Percentiles rank a stretch among this genome's conserved stretches.
Evolutionary conservation across 2,113 vertebrate species (phyloP).

Genomic region (Alouatta palliata): DNA sequence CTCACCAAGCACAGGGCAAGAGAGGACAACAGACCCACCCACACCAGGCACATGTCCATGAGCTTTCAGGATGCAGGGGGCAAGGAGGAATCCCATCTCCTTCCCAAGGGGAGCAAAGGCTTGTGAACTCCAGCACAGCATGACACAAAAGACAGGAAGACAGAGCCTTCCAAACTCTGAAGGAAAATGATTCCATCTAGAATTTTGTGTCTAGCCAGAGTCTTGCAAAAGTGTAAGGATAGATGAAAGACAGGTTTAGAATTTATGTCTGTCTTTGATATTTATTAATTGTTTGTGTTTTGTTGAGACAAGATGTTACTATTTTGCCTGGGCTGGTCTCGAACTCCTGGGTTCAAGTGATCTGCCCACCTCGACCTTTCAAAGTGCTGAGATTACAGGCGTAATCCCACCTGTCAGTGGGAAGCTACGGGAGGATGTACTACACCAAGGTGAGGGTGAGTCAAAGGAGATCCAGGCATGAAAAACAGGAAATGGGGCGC

Average conservation of each 20-base stretch:
- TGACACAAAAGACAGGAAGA: not conserved
- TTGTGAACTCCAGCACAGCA: not conserved
- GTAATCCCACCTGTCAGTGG: not conserved
- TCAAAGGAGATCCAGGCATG: too few species aligned
- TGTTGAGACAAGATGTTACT: too few species aligned
- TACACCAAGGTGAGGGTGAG: not conserved
- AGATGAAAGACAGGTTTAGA: not conserved
- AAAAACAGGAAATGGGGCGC: not conserved
- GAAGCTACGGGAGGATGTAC: not conserved
- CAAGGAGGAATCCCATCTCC: not conserved
- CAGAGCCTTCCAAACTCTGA: not conserved
- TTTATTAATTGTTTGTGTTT: too few species aligned
- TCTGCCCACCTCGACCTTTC: too few species aligned
- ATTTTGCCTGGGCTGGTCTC: too few species aligned
- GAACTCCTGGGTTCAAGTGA: too few species aligned
- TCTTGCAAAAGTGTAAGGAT: rapidly evolving
- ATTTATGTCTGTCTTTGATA: not conserved
- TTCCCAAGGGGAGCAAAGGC: not conserved
- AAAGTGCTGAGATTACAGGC: too few species aligned
- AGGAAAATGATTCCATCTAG: not conserved
- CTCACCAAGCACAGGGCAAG: not conserved
- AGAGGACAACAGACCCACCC: not conserved
- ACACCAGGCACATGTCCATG: rapidly evolving
- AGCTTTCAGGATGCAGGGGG: not conserved
- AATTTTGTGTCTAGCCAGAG: not conserved